Conservation (phyloP, 2,797 vertebrate genomes). For the Tokudaia tokunoshimensis region DNA sequence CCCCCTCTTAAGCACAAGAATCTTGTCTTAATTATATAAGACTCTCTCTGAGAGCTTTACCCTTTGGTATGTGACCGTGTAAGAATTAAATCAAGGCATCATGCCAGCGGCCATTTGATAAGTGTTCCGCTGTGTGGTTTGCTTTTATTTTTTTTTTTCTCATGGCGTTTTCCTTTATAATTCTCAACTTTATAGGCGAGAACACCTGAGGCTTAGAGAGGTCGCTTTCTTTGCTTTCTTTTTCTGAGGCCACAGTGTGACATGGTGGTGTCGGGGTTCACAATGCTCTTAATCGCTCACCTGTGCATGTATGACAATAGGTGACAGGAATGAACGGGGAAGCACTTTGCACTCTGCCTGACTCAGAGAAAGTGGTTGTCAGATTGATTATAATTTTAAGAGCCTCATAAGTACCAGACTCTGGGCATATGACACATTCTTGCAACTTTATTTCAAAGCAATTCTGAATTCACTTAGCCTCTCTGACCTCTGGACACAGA, state of each 20-base stretch:
- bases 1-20: neutral
- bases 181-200: neutral
- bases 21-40: constrained; percentile 26
- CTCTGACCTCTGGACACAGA: neutral
- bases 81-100: constrained; percentile 7
- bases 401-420: neutral
- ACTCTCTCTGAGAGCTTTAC: neutral
- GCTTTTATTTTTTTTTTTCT: neutral
- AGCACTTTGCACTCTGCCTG: neutral
- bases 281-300: neutral
- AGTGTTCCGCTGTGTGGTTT: neutral
- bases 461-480: neutral
- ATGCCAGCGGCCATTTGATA: neutral
- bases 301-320: neutral
- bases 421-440: neutral
- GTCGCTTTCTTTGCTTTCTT: neutral
- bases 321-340: no score
- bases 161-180: neutral
- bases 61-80: neutral
- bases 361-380: neutral
- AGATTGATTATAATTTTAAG: neutral
- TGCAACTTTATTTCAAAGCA: constrained; percentile 21
- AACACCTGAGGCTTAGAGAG: neutral
- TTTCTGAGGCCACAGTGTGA: neutral
- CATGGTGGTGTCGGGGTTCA: neutral